Evolutionary conservation across 2,113 vertebrate genomes (phyloP), one percentile per base, ranked within the genome.

Genomic region (Condylura cristata): DNA sequence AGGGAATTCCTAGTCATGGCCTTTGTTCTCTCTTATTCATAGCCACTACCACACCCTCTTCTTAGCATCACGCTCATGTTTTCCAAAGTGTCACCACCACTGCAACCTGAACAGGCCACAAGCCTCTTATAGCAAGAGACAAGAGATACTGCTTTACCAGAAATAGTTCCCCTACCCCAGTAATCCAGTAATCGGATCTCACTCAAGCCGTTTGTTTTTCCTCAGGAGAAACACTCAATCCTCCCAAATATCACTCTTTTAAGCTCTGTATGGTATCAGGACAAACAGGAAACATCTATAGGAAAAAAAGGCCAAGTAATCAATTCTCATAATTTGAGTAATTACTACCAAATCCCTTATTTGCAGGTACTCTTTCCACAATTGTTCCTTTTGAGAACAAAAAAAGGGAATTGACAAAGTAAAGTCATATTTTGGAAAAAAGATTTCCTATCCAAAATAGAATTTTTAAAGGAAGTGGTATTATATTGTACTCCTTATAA

Each of bases 81-180:
- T 94, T 94, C 84, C 66, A 51, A 39, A 81, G 89, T 94, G 89
- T 95, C 85, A 93, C 84, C 89, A 28, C 89, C 86, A 91, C 86
- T 93, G 95, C 93, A 97, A 93, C 96, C 75, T 63, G 17, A 94
- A 66, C 65, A 61, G 51, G 61, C 70, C 48, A 84, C 51, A 95
- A 51, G 93, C 94, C 70, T 86, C 86, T 86, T 86, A 80, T 6
- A 94, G 76, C 75, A 76, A 17, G 41, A 93, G 66, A 81, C 32
- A 30, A 17, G 93, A 90, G 89, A 37, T 51, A 80, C 80, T 44
- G 26, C 60, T 71, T 89, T 80, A 44, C 20, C 86, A 28, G 79
- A 32, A 60, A 44, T 46, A 93, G 66, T 91, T 74, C n/a, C 51
- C 34, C 90, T 32, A 13, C 32, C 51, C 63, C 20, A 84, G 46